Conservation (phyloP, 2,113 vertebrate genomes). For the Pluvialis apricaria region DNA sequence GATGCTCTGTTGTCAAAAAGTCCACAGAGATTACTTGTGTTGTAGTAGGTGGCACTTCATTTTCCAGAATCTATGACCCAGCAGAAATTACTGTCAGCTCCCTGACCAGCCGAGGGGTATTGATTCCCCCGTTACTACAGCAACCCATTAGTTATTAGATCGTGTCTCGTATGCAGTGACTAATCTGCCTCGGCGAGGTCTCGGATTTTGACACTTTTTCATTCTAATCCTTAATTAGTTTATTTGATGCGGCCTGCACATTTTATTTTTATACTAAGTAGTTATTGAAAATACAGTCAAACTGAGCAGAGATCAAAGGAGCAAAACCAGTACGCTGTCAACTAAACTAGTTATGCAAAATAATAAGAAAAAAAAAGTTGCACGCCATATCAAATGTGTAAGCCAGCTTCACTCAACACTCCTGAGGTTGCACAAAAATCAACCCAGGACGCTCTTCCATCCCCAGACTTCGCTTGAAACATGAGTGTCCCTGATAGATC, state of each 20-base stretch:
- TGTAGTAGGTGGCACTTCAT: conserved; percentile 70
- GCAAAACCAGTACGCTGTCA: conserved; percentile 47
- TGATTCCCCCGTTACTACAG: conserved; percentile 77
- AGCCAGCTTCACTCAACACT: neutral
- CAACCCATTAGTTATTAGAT: conserved; percentile 75
- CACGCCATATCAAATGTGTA: neutral
- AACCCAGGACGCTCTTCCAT: neutral
- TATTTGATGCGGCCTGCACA: conserved; percentile 68
- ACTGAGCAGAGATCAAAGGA: conserved; percentile 59
- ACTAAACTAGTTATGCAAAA: conserved; percentile 40
- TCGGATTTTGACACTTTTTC: conserved; percentile 74
- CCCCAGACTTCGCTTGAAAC: neutral
- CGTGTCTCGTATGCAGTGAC: conserved; percentile 48
- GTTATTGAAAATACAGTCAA: conserved; percentile 67
- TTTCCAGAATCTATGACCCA: conserved; percentile 77
- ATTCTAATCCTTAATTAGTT: conserved; percentile 80
- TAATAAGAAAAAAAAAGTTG: neutral
- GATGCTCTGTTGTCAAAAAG: conserved; percentile 58
- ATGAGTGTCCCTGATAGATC: neutral
- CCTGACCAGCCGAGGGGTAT: conserved; percentile 67
- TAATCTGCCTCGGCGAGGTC: conserved; percentile 70
- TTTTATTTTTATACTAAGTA: conserved; percentile 75
- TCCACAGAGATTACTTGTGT: conserved; percentile 51
- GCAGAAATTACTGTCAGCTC: conserved; percentile 83
- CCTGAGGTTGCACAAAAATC: neutral